A percentile compares a stretch with the other conserved stretches of the same genome.
These are phyloP conservation scores for Trachemys scripta DNA, from an alignment of 2,113 vertebrate species.

Conservation along the genomic window DNA sequence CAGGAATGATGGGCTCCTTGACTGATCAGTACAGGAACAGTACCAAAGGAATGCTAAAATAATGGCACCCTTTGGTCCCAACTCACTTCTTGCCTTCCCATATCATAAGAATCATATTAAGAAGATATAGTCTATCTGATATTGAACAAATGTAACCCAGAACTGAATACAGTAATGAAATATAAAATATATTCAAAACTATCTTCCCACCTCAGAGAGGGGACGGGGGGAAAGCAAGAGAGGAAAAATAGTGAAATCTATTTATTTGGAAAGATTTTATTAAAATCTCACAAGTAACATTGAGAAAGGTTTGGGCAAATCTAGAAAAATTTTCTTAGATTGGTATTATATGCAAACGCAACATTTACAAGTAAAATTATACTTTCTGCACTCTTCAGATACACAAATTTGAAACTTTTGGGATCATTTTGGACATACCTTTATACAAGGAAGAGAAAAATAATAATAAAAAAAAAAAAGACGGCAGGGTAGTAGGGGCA, in stretches of 20 bases:
- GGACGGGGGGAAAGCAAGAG: not conserved
- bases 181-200: not conserved
- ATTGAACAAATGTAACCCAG: not conserved
- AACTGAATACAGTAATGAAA: not conserved
- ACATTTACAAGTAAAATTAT: not conserved
- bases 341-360: not conserved
- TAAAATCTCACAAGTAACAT: not conserved
- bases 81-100: not conserved
- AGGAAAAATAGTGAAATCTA: not conserved
- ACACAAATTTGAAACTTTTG: not conserved
- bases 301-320: not conserved
- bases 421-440: not conserved
- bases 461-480: not conserved
- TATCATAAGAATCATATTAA: not conserved
- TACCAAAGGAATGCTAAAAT: not conserved
- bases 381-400: not conserved
- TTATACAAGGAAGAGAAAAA: not conserved
- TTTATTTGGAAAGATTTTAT: not conserved
- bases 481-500: not conserved
- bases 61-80: not conserved
- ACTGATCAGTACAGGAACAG: constrained; percentile 17
- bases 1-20: not conserved
- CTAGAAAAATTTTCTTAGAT: not conserved
- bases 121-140: rapidly evolving
- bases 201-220: not conserved